Percentiles rank a stretch among this genome's conserved stretches.
Conservation (phyloP, 2,797 vertebrate genomes). For the Bradypus variegatus region DNA sequence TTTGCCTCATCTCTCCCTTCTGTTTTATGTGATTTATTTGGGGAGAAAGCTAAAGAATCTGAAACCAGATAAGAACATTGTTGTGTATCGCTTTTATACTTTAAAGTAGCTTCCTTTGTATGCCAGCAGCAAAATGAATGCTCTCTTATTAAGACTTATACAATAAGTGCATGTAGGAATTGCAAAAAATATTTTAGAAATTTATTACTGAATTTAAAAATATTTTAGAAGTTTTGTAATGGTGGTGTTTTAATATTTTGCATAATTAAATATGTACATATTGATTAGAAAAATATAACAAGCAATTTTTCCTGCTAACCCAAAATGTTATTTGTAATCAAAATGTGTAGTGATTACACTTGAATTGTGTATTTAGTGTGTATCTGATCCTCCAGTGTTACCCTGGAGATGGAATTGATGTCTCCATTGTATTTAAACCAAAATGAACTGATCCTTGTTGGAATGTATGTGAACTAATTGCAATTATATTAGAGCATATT, state of each 20-base stretch:
- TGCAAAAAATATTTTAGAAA: conserved; percentile 78
- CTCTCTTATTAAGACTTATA: conserved; percentile 80
- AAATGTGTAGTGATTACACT: conserved; percentile 83
- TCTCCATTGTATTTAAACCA: conserved; percentile 83
- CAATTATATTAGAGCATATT: conserved; percentile 79
- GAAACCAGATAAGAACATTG: conserved; percentile 69
- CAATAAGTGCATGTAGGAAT: conserved; percentile 79
- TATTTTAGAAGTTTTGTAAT: conserved; percentile 87
- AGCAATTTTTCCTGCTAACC: conserved; percentile 79
- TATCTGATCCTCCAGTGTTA: conserved; percentile 80
- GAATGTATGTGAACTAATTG: conserved; percentile 82
- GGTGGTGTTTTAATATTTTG: conserved; percentile 86
- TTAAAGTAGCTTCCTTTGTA: conserved; percentile 75
- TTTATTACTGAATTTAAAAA: conserved; percentile 85
- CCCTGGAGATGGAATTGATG: conserved; percentile 75
- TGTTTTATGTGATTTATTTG: conserved; percentile 64
- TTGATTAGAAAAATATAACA: conserved; percentile 80
- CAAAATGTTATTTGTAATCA: conserved; percentile 81
- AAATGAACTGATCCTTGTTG: conserved; percentile 80
- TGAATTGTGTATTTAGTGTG: conserved; percentile 83
- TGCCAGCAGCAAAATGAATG: conserved; percentile 77
- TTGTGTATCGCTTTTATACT: conserved; percentile 79
- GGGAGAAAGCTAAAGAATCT: conserved; percentile 70
- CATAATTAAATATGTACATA: conserved; percentile 84
- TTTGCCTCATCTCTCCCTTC: conserved; percentile 57